Percentiles rank a stretch among this genome's conserved stretches.
These are phyloP conservation scores for Lissocephala sabroskyi DNA, from an alignment of 2,888 invertebrate species.

Conservation along the genomic window DNA sequence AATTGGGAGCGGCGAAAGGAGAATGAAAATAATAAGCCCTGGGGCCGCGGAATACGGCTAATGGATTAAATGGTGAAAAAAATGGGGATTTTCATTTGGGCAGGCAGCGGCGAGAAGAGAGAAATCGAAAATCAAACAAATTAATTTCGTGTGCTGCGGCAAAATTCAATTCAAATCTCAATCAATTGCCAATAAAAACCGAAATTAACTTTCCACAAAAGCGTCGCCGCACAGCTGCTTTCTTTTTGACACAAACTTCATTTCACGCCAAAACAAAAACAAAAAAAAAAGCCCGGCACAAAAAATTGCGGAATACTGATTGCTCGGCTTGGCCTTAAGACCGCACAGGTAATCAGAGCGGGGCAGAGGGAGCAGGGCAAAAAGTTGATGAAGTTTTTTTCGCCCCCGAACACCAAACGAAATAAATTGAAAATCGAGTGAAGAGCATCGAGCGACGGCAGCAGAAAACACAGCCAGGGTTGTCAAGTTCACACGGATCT, in stretches of 20 bases:
- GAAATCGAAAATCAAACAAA: conserved; percentile 1
- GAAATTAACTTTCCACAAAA: conserved; percentile 64
- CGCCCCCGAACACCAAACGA: conserved; percentile 29
- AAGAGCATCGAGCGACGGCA: conserved; percentile 26
- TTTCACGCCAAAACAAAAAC: conserved; percentile 43
- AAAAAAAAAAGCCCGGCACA: conserved; percentile 15
- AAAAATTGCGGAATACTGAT: conserved; percentile 26
- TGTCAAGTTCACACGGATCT: conserved; percentile 47
- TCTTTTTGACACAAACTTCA: conserved; percentile 50
- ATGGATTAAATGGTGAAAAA: too few relatives aligned
- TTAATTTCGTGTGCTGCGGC: conserved; percentile 30
- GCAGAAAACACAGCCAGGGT: conserved; percentile 17
- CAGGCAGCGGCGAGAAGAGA: background rate
- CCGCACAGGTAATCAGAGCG: too few relatives aligned
- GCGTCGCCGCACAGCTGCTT: conserved; percentile 18
- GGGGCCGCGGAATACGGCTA: too few relatives aligned
- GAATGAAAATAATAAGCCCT: too few relatives aligned
- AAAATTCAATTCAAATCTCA: conserved; percentile 50
- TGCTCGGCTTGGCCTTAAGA: too few relatives aligned
- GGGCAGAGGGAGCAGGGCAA: conserved; percentile 40
- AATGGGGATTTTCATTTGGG: conserved; percentile 6
- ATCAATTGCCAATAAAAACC: conserved; percentile 65
- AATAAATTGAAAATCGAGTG: conserved; percentile 61
- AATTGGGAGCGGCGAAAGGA: too few relatives aligned
- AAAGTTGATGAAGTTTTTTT: conserved; percentile 58